Evolutionary conservation across 2,888 invertebrate genomes (phyloP), one percentile per base, ranked within the genome.

Genomic region (Drosophila sordidula): DNA sequence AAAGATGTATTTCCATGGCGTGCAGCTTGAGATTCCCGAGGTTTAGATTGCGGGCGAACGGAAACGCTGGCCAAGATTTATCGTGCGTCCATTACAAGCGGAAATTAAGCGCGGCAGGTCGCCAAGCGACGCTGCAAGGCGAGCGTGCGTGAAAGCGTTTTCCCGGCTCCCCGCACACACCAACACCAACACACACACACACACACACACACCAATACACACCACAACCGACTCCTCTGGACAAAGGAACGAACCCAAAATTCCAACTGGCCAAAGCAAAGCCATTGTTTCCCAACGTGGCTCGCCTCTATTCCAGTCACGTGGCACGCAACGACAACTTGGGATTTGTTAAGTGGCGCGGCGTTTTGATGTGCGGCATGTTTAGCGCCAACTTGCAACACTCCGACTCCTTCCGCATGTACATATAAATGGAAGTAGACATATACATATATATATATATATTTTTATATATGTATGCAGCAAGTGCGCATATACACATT

Each of bases 81-180:
- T 90, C 73, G 89, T 78, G 70, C 76, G 80, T 72, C 89, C 86
- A 90, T 89, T 90, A 81, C 83, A 80, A 84, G 79, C 89, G 89
- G 90, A 90, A 89, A 90, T 90, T 86, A 89, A 89, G 87, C 89
- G 82, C 87, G 85, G 87, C 89, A 80, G 83, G 78, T 87, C 83
- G 78, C 73, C 77, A 57, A 49, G 58, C 56, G 42, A 44, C 26
- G 78, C 74, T 51, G 9, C 42, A 68, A 71, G 61, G 70, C 77
- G 86, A 80, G 84, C 83, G 88, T 84, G 83, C 83, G 80, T 84
- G 83, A 84, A 84, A 84, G 88, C 83, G 83, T 84, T 84, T 88
- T 83, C 71, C 83, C 88, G 84, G 70, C 80, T 66, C 46, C 34
- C 46, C 26, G 47, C 11, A 9, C 14, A 3, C 22, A 22, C 22